Percentiles rank a stretch among this genome's conserved stretches.
Evolutionary conservation across 2,888 invertebrate species (phyloP).

Genomic region (Macroteleia sp.): DNA sequence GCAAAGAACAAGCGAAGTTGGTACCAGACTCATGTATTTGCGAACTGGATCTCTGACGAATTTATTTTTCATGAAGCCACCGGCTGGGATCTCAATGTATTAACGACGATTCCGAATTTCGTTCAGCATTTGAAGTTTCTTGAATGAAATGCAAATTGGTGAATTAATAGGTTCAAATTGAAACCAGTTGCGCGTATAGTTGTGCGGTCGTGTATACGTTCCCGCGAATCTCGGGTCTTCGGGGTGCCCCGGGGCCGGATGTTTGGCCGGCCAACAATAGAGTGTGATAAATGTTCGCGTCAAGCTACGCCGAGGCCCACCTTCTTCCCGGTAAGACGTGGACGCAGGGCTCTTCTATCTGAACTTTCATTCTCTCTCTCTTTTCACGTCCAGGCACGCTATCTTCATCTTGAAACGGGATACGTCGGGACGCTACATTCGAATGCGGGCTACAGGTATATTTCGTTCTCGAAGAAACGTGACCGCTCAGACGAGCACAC

Average conservation of each 20-base stretch:
- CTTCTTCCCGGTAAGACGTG: conserved; percentile 66
- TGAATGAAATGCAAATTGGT: conserved; percentile 25
- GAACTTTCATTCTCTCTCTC: conserved; percentile 50
- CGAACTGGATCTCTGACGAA: conserved; percentile 49
- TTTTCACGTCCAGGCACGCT: conserved; percentile 70
- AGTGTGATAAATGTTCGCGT: conserved; percentile 81
- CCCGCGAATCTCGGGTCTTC: conserved; percentile 75
- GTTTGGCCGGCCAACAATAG: conserved; percentile 79
- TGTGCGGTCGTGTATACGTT: conserved; percentile 35
- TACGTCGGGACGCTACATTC: conserved; percentile 77
- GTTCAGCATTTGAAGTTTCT: neutral
- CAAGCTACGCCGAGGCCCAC: conserved; percentile 70
- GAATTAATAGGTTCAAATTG: conserved; percentile 40
- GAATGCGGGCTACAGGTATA: conserved; percentile 75
- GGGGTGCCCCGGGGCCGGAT: conserved; percentile 75
- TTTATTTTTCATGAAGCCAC: conserved; percentile 49
- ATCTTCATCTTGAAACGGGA: conserved; percentile 83
- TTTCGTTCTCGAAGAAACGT: conserved; percentile 60
- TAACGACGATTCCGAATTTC: neutral
- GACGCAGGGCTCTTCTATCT: conserved; percentile 58
- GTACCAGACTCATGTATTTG: conserved; percentile 30
- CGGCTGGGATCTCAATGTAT: neutral
- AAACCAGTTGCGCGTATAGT: conserved; percentile 27
- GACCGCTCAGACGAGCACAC: conserved; percentile 43
- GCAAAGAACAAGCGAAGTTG: conserved; percentile 47